Percentiles rank a stretch among this genome's conserved stretches.
Evolutionary conservation across 2,888 invertebrate genomes (phyloP).

Genomic region (Thyatira batis): DNA sequence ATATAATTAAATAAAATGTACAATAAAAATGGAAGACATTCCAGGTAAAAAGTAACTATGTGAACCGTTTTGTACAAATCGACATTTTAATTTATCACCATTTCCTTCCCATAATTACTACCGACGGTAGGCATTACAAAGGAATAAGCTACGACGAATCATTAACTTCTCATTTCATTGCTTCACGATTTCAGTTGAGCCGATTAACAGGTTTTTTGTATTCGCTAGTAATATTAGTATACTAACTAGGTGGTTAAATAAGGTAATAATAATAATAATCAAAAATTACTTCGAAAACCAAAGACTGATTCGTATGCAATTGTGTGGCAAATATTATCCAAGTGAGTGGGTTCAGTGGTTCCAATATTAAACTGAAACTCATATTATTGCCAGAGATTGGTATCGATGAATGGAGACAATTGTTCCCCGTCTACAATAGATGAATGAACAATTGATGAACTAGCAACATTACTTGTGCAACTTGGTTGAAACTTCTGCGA

Average conservation of each 20-base stretch:
- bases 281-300: no score
- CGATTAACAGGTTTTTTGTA: conserved; percentile 41
- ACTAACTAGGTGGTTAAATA: no score
- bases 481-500: conserved; percentile 10
- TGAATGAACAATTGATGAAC: conserved; percentile 27
- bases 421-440: conserved; percentile 35
- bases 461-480: conserved; percentile 13
- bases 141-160: conserved; percentile 58
- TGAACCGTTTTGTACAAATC: conserved; percentile 22
- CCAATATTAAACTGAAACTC: conserved; percentile 48
- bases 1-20: conserved; percentile 16
- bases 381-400: conserved; percentile 37
- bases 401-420: conserved; percentile 38
- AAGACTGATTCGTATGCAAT: conserved; percentile 15
- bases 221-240: conserved; percentile 28
- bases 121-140: conserved; percentile 33
- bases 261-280: no score
- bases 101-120: conserved; percentile 43
- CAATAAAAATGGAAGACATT: conserved; percentile 1
- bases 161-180: conserved; percentile 58
- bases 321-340: conserved; percentile 30
- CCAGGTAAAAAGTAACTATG: conserved; percentile 15
- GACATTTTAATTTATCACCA: conserved; percentile 39
- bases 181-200: conserved; percentile 34
- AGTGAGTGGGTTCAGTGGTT: conserved; percentile 31